These are phyloP conservation scores for Polypterus bichir DNA, from an alignment of 2,113 vertebrate genomes.

Conservation along the genomic window DNA sequence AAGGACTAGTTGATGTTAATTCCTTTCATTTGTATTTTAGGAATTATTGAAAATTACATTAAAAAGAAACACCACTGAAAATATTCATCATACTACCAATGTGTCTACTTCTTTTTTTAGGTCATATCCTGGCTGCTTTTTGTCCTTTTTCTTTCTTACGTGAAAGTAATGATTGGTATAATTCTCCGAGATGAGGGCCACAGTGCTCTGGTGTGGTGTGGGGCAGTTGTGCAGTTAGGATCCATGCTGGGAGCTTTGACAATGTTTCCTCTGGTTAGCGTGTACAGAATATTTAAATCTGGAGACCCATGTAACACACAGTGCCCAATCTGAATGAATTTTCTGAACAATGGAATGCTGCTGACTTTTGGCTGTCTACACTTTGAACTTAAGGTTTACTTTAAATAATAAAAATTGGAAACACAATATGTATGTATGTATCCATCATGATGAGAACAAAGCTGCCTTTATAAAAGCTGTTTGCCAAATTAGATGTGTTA, in stretches of 20 bases:
- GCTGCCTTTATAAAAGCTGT: no score
- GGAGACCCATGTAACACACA: constrained; percentile 53
- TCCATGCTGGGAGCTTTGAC: constrained; percentile 59
- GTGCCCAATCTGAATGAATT: constrained; percentile 24
- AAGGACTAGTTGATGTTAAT: no score
- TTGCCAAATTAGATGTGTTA: no score
- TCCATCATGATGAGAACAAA: no score
- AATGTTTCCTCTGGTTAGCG: constrained; percentile 60
- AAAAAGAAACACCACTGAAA: background rate
- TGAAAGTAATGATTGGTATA: constrained; percentile 62
- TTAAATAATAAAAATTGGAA: no score
- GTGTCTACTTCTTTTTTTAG: constrained; percentile 26
- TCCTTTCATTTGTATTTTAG: no score
- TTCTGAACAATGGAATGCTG: no score
- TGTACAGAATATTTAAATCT: constrained; percentile 44
- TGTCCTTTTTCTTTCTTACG: constrained; percentile 53
- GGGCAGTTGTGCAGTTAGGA: constrained; percentile 63
- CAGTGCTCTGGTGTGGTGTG: constrained; percentile 66
- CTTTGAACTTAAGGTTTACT: no score
- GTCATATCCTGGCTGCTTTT: constrained; percentile 55
- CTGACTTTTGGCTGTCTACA: no score
- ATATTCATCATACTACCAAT: background rate
- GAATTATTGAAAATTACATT: background rate
- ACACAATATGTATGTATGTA: no score
- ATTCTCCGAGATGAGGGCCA: constrained; percentile 61